Base-by-base conservation (phyloP, 1,140 invertebrate genomes). In the Brachionus koreanus region DNA sequence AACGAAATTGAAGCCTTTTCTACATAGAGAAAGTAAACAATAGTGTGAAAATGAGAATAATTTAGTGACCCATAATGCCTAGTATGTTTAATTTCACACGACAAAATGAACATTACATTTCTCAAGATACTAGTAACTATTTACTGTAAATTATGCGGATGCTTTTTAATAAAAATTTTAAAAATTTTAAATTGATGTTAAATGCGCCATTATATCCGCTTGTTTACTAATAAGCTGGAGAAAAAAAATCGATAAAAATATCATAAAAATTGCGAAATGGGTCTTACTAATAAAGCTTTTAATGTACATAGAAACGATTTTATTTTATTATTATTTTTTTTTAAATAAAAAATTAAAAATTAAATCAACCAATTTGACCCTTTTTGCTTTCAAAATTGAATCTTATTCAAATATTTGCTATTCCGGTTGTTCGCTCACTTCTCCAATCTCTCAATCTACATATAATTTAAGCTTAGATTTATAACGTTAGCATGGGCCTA, bases 231-330 rank as follows among this genome's bases (percentile, higher is more conserved):
- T 57, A 19, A 65, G n/a, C 63, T 12, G n/a, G 5, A n/a, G n/a
- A 65, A 33, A 13, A 69, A 42, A 69, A 69, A 69, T 69, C 65
- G 35, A 69, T 69, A 63, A 63, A 29, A 69, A 37, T 16, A 65
- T n/a, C 5, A n/a, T 23, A 33, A 35, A 37, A 65, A n/a, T 65
- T 52, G 16, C 49, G 10, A 52, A 52, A 19, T 42, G 39, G 6
- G 39, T 42, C 49, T 29, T n/a, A 46, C 13, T 33, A 37, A 33
- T n/a, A 65, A n/a, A 65, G 63, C 63, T 69, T 39, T 69, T 69
- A 69, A 69, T 69, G 65, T 69, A 69, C 65, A 69, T 69, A 69
- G 65, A 69, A 69, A 69, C 65, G 37, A 69, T 69, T 69, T 16
- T 39, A 39, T 69, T 39, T 69, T 69, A n/a, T n/a, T n/a, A n/a